These are phyloP conservation scores for Drosophila arawakana DNA, from an alignment of 1,140 invertebrate genomes.

Conservation along the genomic window DNA sequence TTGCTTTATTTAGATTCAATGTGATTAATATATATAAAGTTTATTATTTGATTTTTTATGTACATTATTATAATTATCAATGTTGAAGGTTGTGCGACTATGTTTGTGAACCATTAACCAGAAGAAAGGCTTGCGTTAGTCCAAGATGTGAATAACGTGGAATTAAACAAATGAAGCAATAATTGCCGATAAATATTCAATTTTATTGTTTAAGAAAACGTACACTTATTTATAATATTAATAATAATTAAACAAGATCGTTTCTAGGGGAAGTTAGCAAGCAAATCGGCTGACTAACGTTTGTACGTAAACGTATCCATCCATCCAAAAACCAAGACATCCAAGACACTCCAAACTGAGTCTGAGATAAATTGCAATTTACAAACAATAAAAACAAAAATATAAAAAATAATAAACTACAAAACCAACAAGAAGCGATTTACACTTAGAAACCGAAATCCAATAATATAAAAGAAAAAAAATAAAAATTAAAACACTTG, in stretches of 20 bases:
- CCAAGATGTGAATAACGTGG: slow-evolving; percentile 43
- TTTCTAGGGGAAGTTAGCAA: slow-evolving; percentile 8
- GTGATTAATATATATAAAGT: slow-evolving; percentile 50
- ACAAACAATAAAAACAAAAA: slow-evolving; percentile 61
- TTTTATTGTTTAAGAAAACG: slow-evolving; percentile 74
- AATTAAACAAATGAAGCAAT: slow-evolving; percentile 68
- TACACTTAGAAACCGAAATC: slow-evolving; percentile 64
- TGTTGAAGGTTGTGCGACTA: slow-evolving; percentile 75
- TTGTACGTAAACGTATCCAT: slow-evolving; percentile 81
- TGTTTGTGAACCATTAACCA: slow-evolving; percentile 74
- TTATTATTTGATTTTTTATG: slow-evolving; percentile 32
- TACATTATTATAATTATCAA: slow-evolving; percentile 50
- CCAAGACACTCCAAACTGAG: slow-evolving; percentile 81
- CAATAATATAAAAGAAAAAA: background rate
- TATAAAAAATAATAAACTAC: slow-evolving; percentile 25
- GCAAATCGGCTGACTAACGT: slow-evolving; percentile 51
- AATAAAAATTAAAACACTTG: slow-evolving; percentile 21
- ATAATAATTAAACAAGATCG: slow-evolving; percentile 9
- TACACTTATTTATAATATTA: slow-evolving; percentile 26
- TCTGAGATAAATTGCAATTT: slow-evolving; percentile 83
- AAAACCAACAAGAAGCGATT: slow-evolving; percentile 58
- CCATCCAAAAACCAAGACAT: slow-evolving; percentile 77
- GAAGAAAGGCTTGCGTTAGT: slow-evolving; percentile 54
- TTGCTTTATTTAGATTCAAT: slow-evolving; percentile 29
- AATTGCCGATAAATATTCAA: slow-evolving; percentile 72